Evolutionary conservation across 2,797 vertebrate genomes (phyloP).

Genomic region (Pseudotriccus pelzelni): DNA sequence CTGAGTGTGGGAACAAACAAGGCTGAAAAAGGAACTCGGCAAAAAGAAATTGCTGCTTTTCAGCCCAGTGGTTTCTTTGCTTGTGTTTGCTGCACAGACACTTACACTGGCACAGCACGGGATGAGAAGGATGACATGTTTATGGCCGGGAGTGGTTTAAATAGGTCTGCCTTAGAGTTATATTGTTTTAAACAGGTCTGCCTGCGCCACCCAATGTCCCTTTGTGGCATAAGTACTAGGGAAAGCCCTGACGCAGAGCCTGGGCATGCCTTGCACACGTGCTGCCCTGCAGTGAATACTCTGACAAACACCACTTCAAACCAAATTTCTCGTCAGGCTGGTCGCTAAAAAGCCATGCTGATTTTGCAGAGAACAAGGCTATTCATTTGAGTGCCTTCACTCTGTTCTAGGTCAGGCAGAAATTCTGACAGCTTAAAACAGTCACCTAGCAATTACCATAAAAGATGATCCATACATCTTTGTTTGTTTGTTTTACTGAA

Average conservation of each 20-base stretch:
- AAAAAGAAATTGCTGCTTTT: not conserved
- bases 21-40: not conserved
- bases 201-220: conserved; percentile 50
- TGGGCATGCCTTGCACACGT: not conserved
- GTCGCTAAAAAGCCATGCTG: not conserved
- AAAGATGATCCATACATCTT: not conserved
- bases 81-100: not conserved
- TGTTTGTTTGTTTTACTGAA: conserved; percentile 31
- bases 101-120: not conserved
- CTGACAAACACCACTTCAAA: conserved; percentile 29
- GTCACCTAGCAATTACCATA: conserved; percentile 11
- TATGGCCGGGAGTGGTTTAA: not conserved
- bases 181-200: not conserved
- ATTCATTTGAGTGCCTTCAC: conserved; percentile 8
- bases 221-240: not conserved
- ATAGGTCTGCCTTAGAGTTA: not conserved
- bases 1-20: not conserved
- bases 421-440: not conserved
- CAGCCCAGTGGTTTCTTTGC: not conserved
- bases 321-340: not conserved
- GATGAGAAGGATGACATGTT: not conserved
- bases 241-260: not conserved
- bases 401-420: not conserved
- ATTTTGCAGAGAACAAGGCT: conserved; percentile 21
- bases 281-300: conserved; percentile 6